Evolutionary conservation across 2,113 vertebrate genomes (phyloP).

Genomic region (Raphicerus campestris): DNA sequence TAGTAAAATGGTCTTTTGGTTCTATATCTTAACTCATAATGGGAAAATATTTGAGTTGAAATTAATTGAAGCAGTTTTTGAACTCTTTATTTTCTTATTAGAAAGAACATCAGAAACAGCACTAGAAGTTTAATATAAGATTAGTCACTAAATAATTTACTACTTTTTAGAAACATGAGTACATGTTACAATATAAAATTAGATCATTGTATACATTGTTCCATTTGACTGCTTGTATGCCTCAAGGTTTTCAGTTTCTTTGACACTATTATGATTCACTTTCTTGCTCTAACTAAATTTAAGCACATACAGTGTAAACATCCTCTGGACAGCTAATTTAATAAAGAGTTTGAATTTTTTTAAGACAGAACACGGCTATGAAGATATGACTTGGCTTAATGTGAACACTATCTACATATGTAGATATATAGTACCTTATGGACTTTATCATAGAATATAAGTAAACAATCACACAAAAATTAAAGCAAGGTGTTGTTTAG

Average conservation of each 20-base stretch:
- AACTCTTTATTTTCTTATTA: neutral
- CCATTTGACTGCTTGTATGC: neutral
- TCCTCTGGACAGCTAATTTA: neutral
- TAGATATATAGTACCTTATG: neutral
- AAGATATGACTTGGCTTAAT: neutral
- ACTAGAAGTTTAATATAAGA: neutral
- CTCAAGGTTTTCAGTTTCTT: neutral
- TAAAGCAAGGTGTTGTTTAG: neutral
- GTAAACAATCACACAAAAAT: neutral
- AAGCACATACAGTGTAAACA: neutral
- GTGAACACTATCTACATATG: neutral
- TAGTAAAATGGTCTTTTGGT: conserved; percentile 25
- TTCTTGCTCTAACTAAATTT: neutral
- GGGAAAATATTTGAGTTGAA: neutral
- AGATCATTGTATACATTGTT: neutral
- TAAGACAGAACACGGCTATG: neutral
- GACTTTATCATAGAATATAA: neutral
- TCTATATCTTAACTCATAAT: conserved; percentile 11
- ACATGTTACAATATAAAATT: neutral
- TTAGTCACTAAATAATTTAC: neutral
- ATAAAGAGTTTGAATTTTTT: neutral
- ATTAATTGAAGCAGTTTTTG: conserved; percentile 20
- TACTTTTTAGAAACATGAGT: conserved; percentile 13
- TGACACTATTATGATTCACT: neutral
- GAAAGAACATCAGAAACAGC: neutral